Percentiles rank a stretch among this genome's conserved stretches.
Conservation (phyloP, 2,888 invertebrate genomes). For the Folsomia manolachei region DNA sequence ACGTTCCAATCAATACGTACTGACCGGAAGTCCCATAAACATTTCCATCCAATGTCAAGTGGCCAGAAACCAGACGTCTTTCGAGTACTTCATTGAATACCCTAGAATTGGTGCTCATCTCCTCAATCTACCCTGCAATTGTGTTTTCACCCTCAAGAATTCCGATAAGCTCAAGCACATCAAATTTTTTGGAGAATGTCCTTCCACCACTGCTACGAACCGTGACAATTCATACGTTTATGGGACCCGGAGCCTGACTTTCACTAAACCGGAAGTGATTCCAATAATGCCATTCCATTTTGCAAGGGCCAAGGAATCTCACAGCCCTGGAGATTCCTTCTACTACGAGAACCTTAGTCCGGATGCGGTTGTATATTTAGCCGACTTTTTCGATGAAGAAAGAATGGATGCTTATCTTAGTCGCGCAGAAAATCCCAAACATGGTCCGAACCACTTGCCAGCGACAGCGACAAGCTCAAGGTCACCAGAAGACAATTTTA, state of each 20-base stretch:
- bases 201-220: not conserved
- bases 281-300: conserved; percentile 32
- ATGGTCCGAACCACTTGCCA: not conserved
- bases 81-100: not conserved
- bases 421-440: not conserved
- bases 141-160: conserved; percentile 13
- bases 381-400: conserved; percentile 27
- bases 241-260: conserved; percentile 6
- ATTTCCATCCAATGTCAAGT: not conserved
- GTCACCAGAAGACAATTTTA: not conserved
- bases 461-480: not conserved
- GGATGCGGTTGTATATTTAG: conserved; percentile 24
- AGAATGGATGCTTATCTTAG: conserved; percentile 25
- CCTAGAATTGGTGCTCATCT: conserved; percentile 23
- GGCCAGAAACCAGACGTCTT: not conserved
- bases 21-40: conserved; percentile 13
- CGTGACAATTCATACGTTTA: not conserved
- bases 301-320: conserved; percentile 10
- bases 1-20: conserved; percentile 23
- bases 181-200: conserved; percentile 22
- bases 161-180: not conserved
- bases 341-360: conserved; percentile 24
- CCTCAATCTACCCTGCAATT: conserved; percentile 26
- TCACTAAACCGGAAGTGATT: conserved; percentile 12
- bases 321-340: not conserved